Base-by-base conservation (phyloP, 2,888 invertebrate genomes). In the Netelia virgata region DNA sequence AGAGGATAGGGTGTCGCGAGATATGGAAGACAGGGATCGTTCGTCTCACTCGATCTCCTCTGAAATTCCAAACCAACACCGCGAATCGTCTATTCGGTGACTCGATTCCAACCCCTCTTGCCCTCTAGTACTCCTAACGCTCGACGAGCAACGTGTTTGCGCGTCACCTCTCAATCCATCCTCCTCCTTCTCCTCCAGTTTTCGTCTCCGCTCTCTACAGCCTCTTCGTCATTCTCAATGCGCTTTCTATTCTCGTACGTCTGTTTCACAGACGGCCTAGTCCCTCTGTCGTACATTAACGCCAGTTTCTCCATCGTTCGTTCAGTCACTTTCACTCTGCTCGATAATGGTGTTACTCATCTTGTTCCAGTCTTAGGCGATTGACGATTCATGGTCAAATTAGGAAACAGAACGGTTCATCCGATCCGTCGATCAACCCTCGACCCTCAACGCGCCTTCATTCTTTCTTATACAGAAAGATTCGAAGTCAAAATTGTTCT, bases 21-120 rank as follows among this genome's bases (percentile, higher is more conserved):
- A 9, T 1, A 28, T 9, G 55, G 69, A 64, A 64, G 70, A 75
- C 61, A 80, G 55, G 55, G 68, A 73, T 77, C 80, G 61, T 69
- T 55, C 55, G 63, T 55, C 72, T 43, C 72, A 53, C 23, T 72
- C 50, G 18, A 47, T 69, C 78, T 82, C 82, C 64, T 82, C 78
- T 81, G 36, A 53, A 80, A 84, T 87, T 84, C 79, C 77, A 72
- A 79, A 50, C 73, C 70, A 50, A 61, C 72, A 83, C 70, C 75
- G 61, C 63, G 53, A 69, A 66, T 78, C 61, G 74, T 64, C 75
- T 70, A 78, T 78, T 78, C 63, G 74, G 50, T 74, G 69, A 64
- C 74, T 63, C 69, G 47, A 76, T 57, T 76, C 10, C 47, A 47
- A 10, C 3, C 14, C 18, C 20, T n/a, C 8, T 8, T 11, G 41